phyloP scores from a whole-genome alignment of 2,888 invertebrate genomes.

The Drosophila acutilabella region DNA sequence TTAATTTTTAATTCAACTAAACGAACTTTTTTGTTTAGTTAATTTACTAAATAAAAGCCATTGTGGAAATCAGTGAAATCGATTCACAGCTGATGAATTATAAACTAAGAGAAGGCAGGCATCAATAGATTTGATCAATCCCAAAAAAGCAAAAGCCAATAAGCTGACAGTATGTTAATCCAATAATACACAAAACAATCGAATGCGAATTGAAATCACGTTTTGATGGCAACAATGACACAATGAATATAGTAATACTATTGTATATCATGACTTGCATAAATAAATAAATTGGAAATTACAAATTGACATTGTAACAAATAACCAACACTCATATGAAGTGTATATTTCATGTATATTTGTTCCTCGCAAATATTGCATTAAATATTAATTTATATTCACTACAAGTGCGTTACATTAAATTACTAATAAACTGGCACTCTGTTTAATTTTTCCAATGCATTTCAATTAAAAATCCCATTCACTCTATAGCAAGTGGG shows the following conservation, averaged over 20 bases:
- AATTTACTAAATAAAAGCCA: neutral
- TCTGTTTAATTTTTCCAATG: neutral
- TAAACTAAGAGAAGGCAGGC: neutral
- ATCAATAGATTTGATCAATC: neutral
- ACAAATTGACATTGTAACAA: constrained; percentile 12
- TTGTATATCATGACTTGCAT: constrained; percentile 3
- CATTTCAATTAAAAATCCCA: neutral
- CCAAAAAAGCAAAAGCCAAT: constrained; percentile 14
- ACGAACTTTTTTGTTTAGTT: neutral
- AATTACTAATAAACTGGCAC: constrained; percentile 11
- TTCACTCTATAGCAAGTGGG: neutral
- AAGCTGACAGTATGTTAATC: constrained; percentile 3
- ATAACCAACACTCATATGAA: neutral
- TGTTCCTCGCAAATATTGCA: constrained; percentile 4
- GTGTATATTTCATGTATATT: constrained; percentile 3
- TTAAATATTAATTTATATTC: constrained; percentile 7
- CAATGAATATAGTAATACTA: constrained; percentile 3
- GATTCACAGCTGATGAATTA: neutral
- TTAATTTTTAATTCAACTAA: neutral
- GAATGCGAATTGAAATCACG: constrained; percentile 6
- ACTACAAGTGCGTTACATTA: neutral
- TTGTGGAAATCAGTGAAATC: too few relatives aligned
- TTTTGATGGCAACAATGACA: neutral
- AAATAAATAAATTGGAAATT: constrained; percentile 12
- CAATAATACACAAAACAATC: constrained; percentile 3